phyloP scores from a whole-genome alignment of 2,113 vertebrate species.

The Erythrocebus patas region DNA sequence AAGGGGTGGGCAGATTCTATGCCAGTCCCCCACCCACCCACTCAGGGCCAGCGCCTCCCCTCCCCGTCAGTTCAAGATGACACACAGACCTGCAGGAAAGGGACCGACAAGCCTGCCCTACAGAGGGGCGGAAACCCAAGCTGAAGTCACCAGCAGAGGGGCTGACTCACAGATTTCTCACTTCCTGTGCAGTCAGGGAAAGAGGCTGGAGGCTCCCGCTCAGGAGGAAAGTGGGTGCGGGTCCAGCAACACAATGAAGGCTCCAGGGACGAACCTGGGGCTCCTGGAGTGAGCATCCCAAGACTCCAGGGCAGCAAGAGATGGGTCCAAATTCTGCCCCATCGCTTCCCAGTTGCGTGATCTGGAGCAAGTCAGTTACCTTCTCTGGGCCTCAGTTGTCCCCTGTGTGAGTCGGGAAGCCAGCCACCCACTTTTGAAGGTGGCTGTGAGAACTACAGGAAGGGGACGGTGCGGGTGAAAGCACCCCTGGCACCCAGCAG shows the following conservation, averaged over 20 bases:
- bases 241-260: neutral
- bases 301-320: neutral
- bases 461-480: fast-evolving
- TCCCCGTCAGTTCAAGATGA: neutral
- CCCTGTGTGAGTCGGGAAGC: neutral
- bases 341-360: neutral
- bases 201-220: neutral
- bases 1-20: neutral
- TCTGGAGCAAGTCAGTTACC: neutral
- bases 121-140: neutral
- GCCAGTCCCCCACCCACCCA: neutral
- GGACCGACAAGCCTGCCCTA: neutral
- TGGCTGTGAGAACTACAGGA: neutral
- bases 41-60: neutral
- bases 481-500: neutral
- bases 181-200: constrained; percentile 59
- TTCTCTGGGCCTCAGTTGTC: neutral
- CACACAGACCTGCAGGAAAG: constrained; percentile 48
- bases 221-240: neutral
- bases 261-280: neutral
- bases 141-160: constrained; percentile 34
- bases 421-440: fast-evolving
- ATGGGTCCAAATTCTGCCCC: neutral
- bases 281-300: neutral
- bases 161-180: constrained; percentile 72